These are phyloP conservation scores for Heliconius aoede DNA, from an alignment of 2,888 invertebrate species.

Conservation along the genomic window DNA sequence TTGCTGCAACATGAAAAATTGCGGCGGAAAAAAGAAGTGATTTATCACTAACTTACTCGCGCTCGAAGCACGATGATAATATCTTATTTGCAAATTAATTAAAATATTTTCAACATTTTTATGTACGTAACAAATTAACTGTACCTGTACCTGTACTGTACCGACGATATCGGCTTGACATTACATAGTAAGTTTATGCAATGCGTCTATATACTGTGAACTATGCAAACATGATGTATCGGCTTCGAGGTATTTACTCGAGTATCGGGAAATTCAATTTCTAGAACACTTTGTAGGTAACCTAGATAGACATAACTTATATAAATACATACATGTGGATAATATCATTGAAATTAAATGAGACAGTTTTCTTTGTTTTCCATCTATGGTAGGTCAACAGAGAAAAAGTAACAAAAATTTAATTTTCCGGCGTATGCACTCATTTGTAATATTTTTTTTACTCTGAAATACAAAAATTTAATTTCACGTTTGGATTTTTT, in stretches of 20 bases:
- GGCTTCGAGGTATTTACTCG: conserved; percentile 22
- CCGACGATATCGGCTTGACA: background rate
- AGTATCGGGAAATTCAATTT: conserved; percentile 22
- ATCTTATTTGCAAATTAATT: too few relatives aligned
- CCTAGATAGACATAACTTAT: conserved; percentile 9
- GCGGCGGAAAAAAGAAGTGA: background rate
- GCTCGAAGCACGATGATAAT: too few relatives aligned
- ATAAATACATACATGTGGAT: background rate
- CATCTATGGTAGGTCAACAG: too few relatives aligned
- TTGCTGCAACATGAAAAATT: too few relatives aligned
- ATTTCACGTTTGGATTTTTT: too few relatives aligned
- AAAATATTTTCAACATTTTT: too few relatives aligned
- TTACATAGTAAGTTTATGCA: conserved; percentile 24
- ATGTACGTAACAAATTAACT: background rate
- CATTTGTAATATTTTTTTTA: too few relatives aligned
- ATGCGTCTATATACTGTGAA: conserved; percentile 25
- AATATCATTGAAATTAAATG: background rate
- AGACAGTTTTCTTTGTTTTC: background rate
- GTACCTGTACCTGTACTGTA: background rate
- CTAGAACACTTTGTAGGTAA: conserved; percentile 23
- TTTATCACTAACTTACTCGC: background rate
- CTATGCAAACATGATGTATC: conserved; percentile 23
- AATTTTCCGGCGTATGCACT: too few relatives aligned
- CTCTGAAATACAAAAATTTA: too few relatives aligned
- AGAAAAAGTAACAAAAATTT: too few relatives aligned